Base-by-base conservation (phyloP, 2,888 invertebrate genomes). In the Oxytorus armatus region DNA sequence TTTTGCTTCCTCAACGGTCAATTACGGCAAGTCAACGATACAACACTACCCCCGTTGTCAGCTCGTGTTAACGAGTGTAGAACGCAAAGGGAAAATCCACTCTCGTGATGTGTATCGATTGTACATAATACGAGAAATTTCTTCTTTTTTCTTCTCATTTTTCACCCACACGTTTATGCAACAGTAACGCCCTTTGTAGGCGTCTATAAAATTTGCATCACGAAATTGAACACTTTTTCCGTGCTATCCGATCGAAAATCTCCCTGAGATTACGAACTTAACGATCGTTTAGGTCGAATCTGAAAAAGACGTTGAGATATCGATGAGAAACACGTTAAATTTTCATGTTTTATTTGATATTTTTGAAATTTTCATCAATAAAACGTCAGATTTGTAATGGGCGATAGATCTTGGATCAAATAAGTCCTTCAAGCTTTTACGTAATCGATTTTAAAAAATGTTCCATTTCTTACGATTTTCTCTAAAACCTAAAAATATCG, bases 1-100 rank as follows among this genome's bases (percentile, higher is more conserved):
- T 53, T 59, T 65, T 53, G 65, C 39, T 63, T 66, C 47, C 51
- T 68, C 16, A 39, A 57, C 63, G 8, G 68, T 70, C 72, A 68
- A 79, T 79, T 72, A 79, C 59, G 66, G 53, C 47, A 53, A 76
- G 70, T 61, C 76, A 63, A 69, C 49, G 61, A 21, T 14, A 36
- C 63, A 21, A 39, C 57, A 49, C 79, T 57, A 14, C 16, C 53
- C 14, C 53, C 70, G 53, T 72, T 76, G 79, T 76, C 72, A 65
- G 36, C 23, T 72, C 65, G 44, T 66, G 53, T 68, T 79, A 51
- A 72, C 44, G 53, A 61, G 66, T 72, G 70, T 65, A 25, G 44
- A 68, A 23, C 21, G 16, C 8, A n/a, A 66, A 59, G 33, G 55
- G 29, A 42, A 65, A 53, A 61, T 25, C 21, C 14, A 3, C 51